Base-by-base conservation (phyloP, 1,140 invertebrate genomes). In the Colletes gigas region DNA sequence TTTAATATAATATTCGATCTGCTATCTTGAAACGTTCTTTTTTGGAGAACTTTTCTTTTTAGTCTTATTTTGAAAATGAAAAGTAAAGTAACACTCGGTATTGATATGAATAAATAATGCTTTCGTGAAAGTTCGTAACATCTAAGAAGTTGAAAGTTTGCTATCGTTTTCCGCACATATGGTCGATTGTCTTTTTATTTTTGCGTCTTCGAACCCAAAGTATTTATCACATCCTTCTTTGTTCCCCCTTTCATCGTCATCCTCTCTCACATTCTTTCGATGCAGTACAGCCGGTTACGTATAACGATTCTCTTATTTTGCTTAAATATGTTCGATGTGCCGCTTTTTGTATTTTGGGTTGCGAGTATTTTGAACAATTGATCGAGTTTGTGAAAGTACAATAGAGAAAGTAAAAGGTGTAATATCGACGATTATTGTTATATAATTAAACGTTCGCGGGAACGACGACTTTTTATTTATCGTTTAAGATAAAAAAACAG, bases 281-380 rank as follows among this genome's bases (percentile, higher is more conserved):
- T 72, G 55, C 62, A 66, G 60, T 50, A 75, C 5, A 66, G 30
- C 30, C 30, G n/a, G 4, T 66, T 54, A 7, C 44, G 21, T 17
- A 17, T 14, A 65, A 5, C 44, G 44, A 15, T 19, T 50, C 19
- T 41, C 59, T 47, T 30, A 30, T 57, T 55, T 50, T n/a, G 50
- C 50, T n/a, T 59, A 30, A 69, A 70, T 55, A 17, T 60, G 12
- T 21, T 55, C 54, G 17, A 44, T 19, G 80, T 69, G 71, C 72
- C 81, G 60, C 78, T 78, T 44, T 70, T 44, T 17, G 7, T n/a
- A n/a, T 19, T 60, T 3, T 17, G 4, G 6, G 5, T 44, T 47
- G 12, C 52, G 7, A 17, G 17, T 50, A 62, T 8, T 62, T 39
- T 62, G 12, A 14, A 39, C 47, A 52, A 63, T 15, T 39, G 15